A percentile compares a stretch with the other conserved stretches of the same genome.
These are phyloP conservation scores for Apoda limacodes DNA, from an alignment of 2,888 invertebrate species.

Conservation along the genomic window DNA sequence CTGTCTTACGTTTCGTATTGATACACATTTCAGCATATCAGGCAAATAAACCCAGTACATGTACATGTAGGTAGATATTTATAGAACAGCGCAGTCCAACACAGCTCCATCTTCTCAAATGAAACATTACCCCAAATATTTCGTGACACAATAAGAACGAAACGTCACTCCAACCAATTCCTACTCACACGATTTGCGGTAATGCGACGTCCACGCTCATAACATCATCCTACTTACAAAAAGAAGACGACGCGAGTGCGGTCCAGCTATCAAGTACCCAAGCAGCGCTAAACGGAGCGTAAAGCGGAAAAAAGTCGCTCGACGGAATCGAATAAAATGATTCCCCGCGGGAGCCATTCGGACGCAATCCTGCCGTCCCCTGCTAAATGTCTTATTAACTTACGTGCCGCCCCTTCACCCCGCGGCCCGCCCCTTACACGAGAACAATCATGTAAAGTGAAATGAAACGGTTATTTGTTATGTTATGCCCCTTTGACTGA, in stretches of 20 bases:
- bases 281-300: conserved; percentile 64
- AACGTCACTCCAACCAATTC: conserved; percentile 29
- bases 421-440: conserved; percentile 43
- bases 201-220: conserved; percentile 37
- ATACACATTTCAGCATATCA: too few relatives aligned
- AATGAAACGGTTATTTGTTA: conserved; percentile 71
- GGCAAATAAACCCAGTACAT: too few relatives aligned
- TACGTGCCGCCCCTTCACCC: conserved; percentile 51
- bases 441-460: conserved; percentile 71
- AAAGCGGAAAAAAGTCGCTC: conserved; percentile 64
- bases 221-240: conserved; percentile 38
- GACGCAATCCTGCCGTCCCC: conserved; percentile 72
- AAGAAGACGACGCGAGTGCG: too few relatives aligned
- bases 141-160: conserved; percentile 27
- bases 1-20: too few relatives aligned
- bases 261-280: conserved; percentile 36
- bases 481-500: conserved; percentile 57
- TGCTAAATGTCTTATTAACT: conserved; percentile 71
- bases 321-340: conserved; percentile 80
- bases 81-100: too few relatives aligned
- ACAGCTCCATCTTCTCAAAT: too few relatives aligned
- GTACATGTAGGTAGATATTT: too few relatives aligned
- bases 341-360: conserved; percentile 79
- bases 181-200: conserved; percentile 33
- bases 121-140: conserved; percentile 23